Base-by-base conservation (phyloP, 2,888 invertebrate genomes). In the Eilema caniola region DNA sequence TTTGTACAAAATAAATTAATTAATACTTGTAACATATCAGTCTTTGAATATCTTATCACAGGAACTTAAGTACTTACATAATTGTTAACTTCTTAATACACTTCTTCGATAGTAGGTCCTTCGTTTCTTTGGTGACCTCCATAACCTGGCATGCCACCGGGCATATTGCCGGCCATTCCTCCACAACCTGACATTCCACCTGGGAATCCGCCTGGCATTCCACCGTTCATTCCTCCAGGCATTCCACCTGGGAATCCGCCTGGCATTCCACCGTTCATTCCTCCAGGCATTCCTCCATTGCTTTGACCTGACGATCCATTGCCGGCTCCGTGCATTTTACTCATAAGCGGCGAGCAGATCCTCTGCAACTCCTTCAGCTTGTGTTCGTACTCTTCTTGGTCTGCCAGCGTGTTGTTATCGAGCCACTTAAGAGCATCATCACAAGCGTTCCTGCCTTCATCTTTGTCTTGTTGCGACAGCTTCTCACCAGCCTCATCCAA, bases 351-450 rank as follows among this genome's bases (percentile, higher is more conserved):
- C 85, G 87, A 95, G 85, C 96, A 97, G 1, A 93, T 89, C 64
- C 92, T 91, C 83, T 96, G 96, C 66, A 97, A 62, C 68, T 97
- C 97, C 82, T 96, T 95, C 81, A 96, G 84, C 81, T 94, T 96
- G 81, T 96, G 95, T 74, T 97, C 96, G 82, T 95, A 96, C 86
- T 96, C 97, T 31, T 96, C 97, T 86, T 96, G 96, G 69, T 96
- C 97, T 10, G 96, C 97, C 83, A 95, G 90, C 25, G 94, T 95
- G 92, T 97, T 97, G 85, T 93, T 91, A 85, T 98, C 98, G 75
- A 98, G 90, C 98, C 98, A 98, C 67, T 93, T 94, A 66, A 98
- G 89, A 41, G 96, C 95, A 63, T 96, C 96, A 0, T 96, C 96
- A 83, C 97, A 97, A 69, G 95, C 93, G 5, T 85, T 87, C n/a